These are phyloP conservation scores for Graphium colonna DNA, from an alignment of 2,888 invertebrate genomes.

Conservation along the genomic window DNA sequence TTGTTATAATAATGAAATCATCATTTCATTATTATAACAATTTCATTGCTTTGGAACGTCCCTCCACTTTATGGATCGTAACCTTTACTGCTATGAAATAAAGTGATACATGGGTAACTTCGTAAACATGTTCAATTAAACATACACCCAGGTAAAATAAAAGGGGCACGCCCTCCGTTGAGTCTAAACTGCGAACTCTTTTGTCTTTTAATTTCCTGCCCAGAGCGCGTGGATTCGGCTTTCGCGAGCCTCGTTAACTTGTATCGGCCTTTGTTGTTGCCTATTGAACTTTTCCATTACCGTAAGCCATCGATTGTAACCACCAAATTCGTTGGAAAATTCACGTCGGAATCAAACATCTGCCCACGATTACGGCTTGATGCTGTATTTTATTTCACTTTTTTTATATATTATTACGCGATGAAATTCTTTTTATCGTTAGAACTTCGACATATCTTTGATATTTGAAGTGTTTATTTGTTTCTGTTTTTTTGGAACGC, in stretches of 20 bases:
- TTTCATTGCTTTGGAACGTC: not conserved
- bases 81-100: not conserved
- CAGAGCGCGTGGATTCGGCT: slow-evolving; percentile 71
- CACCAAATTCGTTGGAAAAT: slow-evolving; percentile 71
- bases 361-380: slow-evolving; percentile 45
- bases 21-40: not conserved
- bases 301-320: slow-evolving; percentile 70
- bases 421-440: no score
- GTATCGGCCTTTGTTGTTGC: slow-evolving; percentile 74
- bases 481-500: no score
- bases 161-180: slow-evolving; percentile 67
- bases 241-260: slow-evolving; percentile 77
- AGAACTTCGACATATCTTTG: no score
- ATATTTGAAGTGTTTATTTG: no score
- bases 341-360: slow-evolving; percentile 49
- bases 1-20: no score
- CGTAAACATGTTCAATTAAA: slow-evolving; percentile 34
- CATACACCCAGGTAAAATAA: slow-evolving; percentile 48
- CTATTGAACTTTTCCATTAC: slow-evolving; percentile 78
- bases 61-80: not conserved
- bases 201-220: slow-evolving; percentile 79
- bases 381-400: slow-evolving; percentile 49
- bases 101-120: slow-evolving; percentile 11
- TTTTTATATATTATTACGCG: no score
- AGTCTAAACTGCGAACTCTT: slow-evolving; percentile 70